These are phyloP conservation scores for Sapajus apella DNA, from an alignment of 2,113 vertebrate genomes.

Conservation along the genomic window DNA sequence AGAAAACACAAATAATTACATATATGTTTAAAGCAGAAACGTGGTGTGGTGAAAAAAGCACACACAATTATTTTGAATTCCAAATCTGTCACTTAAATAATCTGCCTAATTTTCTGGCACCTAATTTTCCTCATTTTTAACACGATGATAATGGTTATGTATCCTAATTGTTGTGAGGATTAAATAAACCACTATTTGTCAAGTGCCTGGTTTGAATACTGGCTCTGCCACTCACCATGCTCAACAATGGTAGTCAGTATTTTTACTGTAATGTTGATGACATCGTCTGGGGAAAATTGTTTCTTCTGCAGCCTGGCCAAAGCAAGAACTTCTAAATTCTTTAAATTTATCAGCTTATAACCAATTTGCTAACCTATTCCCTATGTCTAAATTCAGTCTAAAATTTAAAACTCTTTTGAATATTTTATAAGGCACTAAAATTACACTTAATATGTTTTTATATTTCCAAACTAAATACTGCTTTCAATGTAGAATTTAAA, in stretches of 20 bases:
- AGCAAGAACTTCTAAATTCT: constrained; percentile 23
- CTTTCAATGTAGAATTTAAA: neutral
- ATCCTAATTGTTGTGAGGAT: neutral
- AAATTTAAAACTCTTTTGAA: constrained; percentile 20
- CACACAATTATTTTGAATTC: neutral
- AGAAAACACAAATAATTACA: constrained; percentile 8
- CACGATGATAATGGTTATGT: neutral
- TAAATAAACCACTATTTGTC: neutral
- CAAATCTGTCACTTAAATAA: neutral
- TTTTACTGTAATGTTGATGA: neutral
- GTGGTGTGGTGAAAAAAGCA: neutral
- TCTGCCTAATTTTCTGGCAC: neutral
- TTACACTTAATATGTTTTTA: neutral
- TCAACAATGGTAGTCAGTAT: neutral
- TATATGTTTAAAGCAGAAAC: neutral
- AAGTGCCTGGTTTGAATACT: neutral
- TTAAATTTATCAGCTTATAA: constrained; percentile 23
- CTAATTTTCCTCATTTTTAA: neutral
- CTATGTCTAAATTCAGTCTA: neutral
- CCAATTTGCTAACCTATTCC: neutral
- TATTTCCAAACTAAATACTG: neutral
- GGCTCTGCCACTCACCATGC: neutral
- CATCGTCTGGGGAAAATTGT: neutral
- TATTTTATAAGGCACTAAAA: neutral
- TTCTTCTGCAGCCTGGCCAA: neutral